Base-by-base conservation (phyloP, 2,113 vertebrate species). In the Oplegnathus fasciatus region DNA sequence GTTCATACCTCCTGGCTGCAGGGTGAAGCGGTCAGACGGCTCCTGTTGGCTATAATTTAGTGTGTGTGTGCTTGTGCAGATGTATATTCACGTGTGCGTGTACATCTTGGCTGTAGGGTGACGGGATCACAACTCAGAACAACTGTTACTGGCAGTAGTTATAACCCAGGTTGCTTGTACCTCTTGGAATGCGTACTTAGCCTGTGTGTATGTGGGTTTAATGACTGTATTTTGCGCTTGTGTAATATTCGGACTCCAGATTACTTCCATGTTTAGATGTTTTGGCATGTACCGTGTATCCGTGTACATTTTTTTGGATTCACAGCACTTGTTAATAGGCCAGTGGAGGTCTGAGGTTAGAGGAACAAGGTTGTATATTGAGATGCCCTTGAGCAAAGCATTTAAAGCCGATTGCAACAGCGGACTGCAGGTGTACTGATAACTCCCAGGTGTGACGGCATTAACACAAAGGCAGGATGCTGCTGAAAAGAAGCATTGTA, bases 1-100 rank as follows among this genome's bases (percentile, higher is more conserved):
- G 86, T 93, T 89, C 91, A 88, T 92, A 92, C 90, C 93, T 93
- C 91, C 81, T 85, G 79, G 84, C 83, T 91, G 87, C 83, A 73
- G 92, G 71, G 86, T 91, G 92, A 93, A 86, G 90, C 15, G 88
- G 91, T 94, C 90, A 92, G 91, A 88, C 89, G 46, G 86, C 89
- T 91, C 87, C 88, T 79, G 89, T 88, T 92, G 86, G 91, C 81
- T 94, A 86, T 92, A 90, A 94, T 95, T 93, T 90, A 85, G 84
- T 80, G 75, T 84, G 84, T 79, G 75, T 82, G 52, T 65, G 66
- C 30, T 17, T 64, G 40, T 70, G 67, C 64, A 24, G 57, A 37
- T 58, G 75, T 68, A 54, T 86, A 42, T 71, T 55, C 57, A 28
- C 69, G 52, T 48, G 37, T 69, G 66, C 57, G 76, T 80, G 78